These are phyloP conservation scores for Rhopilema esculentum DNA, from an alignment of 30 jellyfish, hydroid and myxozoan genomes.

Conservation along the genomic window DNA sequence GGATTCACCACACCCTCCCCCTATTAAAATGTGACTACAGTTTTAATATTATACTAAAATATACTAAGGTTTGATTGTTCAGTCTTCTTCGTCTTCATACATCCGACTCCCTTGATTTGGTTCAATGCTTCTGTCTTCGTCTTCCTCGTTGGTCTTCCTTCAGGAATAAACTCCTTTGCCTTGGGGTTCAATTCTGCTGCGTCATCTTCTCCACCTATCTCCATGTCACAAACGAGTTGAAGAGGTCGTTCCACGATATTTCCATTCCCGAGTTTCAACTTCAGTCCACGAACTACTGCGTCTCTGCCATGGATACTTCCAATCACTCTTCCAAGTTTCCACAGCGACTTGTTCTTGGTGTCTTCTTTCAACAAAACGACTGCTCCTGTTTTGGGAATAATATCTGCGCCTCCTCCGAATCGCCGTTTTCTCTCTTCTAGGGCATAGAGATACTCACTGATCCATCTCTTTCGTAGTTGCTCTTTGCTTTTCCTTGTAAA, in stretches of 20 bases:
- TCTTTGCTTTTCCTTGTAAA: constrained; percentile 48
- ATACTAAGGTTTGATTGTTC: neutral
- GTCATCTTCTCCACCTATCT: constrained; percentile 74
- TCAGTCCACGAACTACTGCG: constrained; percentile 64
- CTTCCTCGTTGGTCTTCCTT: neutral
- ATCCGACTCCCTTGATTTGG: neutral
- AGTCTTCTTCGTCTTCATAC: neutral
- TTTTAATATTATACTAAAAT: neutral
- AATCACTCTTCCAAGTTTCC: constrained; percentile 69
- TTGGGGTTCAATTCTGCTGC: constrained; percentile 36
- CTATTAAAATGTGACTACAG: constrained; percentile 6
- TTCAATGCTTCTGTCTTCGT: neutral
- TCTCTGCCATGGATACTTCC: constrained; percentile 52
- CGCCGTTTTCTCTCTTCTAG: constrained; percentile 68
- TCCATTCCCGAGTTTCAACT: constrained; percentile 66
- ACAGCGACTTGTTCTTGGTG: constrained; percentile 62
- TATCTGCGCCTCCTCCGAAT: constrained; percentile 30
- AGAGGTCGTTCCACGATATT: constrained; percentile 69
- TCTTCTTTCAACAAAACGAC: constrained; percentile 70
- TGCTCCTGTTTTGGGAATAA: constrained; percentile 48
- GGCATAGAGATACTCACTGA: constrained; percentile 68
- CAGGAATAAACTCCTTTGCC: constrained; percentile 40
- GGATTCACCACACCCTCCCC: neutral
- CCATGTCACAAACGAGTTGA: constrained; percentile 72
- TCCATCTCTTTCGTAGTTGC: constrained; percentile 36